These are phyloP conservation scores for Oxystoma pomonae DNA, from an alignment of 2,888 invertebrate species.

Conservation along the genomic window DNA sequence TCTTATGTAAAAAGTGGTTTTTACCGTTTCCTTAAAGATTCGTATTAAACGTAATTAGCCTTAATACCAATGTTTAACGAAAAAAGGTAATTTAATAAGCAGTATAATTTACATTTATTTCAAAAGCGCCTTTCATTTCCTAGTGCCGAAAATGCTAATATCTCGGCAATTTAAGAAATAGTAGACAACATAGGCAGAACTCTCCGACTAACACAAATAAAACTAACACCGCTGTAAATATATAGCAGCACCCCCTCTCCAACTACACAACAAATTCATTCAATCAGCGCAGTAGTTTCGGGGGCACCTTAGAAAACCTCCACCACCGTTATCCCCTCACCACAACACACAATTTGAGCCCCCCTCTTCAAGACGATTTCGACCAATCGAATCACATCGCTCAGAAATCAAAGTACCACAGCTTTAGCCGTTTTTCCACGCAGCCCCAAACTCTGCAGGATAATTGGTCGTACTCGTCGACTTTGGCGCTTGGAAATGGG, in stretches of 20 bases:
- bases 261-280: slow-evolving; percentile 43
- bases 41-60: no score
- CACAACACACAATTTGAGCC: not conserved
- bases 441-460: slow-evolving; percentile 32
- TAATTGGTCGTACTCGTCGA: slow-evolving; percentile 39
- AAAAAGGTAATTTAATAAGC: no score
- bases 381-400: slow-evolving; percentile 3
- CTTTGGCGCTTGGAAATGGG: slow-evolving; percentile 27
- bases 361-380: not conserved
- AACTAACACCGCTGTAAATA: slow-evolving; percentile 46
- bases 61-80: no score
- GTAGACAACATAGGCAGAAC: no score
- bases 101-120: no score
- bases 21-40: no score
- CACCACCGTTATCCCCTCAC: slow-evolving; percentile 15
- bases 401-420: slow-evolving; percentile 37
- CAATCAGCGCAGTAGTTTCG: slow-evolving; percentile 48
- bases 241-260: slow-evolving; percentile 36
- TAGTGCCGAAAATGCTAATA: no score
- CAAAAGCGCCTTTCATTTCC: no score
- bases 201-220: slow-evolving; percentile 20
- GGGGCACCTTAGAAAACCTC: slow-evolving; percentile 30
- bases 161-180: no score
- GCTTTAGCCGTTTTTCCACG: slow-evolving; percentile 40
- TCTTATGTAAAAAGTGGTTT: no score